phyloP scores from a whole-genome alignment of 2,888 invertebrate species.

The Halictus ligatus region DNA sequence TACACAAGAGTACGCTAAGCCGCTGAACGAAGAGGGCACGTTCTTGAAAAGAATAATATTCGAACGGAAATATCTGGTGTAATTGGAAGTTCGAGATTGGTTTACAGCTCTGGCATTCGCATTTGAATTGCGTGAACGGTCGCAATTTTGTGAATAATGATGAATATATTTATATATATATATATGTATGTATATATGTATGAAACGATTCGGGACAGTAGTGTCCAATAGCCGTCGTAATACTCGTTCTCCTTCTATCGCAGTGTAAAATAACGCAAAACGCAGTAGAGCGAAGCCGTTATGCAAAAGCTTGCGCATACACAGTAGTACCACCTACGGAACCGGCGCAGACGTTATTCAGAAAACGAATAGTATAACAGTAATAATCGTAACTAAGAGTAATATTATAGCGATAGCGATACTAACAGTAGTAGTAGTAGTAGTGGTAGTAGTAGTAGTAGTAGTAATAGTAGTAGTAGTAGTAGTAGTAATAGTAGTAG shows the following conservation, averaged over 20 bases:
- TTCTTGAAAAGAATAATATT: neutral
- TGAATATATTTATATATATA: neutral
- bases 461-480: conserved; percentile 34
- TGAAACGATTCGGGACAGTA: conserved; percentile 43
- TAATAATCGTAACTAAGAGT: conserved; percentile 44
- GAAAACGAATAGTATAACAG: conserved; percentile 23
- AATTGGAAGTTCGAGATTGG: neutral
- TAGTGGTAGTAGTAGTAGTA: conserved; percentile 25
- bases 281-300: conserved; percentile 59
- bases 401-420: conserved; percentile 36
- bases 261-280: conserved; percentile 57
- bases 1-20: neutral
- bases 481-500: conserved; percentile 31
- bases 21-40: neutral
- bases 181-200: neutral
- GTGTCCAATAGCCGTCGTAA: conserved; percentile 57
- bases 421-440: conserved; percentile 29
- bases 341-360: conserved; percentile 40
- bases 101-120: neutral
- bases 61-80: neutral
- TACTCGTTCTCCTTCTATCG: conserved; percentile 33
- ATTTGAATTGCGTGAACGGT: neutral
- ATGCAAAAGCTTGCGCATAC: conserved; percentile 57
- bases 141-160: neutral
- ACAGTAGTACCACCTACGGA: conserved; percentile 48